Base-by-base conservation (phyloP, 1,140 invertebrate genomes). In the Aphidius ervi region DNA sequence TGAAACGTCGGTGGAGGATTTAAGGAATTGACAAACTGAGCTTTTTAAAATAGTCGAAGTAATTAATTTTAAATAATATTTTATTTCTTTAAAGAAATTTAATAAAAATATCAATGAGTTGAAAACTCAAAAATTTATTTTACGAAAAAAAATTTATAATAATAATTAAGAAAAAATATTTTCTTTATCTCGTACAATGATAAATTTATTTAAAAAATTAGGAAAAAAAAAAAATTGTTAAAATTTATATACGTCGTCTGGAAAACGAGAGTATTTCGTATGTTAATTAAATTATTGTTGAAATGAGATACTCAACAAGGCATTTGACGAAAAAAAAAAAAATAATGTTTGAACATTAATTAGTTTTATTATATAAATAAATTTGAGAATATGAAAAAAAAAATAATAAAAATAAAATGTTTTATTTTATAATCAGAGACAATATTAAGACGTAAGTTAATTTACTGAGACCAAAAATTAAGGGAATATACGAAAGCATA, bases 361-460 rank as follows among this genome's bases (percentile, higher is more conserved):
- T 16, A 16, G 16, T 16, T 16, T 16, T 16, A 16, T 16, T 16
- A 16, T 16, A 16, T 16, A 16, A 16, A 16, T 16, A 16, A 16
- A 16, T 16, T 16, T 16, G 16, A 16, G 16, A 16, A 16, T 16
- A 16, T 16, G 0, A 16, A 16, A 16, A 16, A 45, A 67, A 41
- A n/a, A 39, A 64, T 48, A 47, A 46, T 42, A 56, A 56, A 59
- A 54, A 46, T 58, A 16, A 16, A 16, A 16, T 63, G 59, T 62
- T 63, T 65, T 50, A 45, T 63, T 61, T 64, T 65, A 58, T 60
- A 63, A 64, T 59, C 46, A 62, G 66, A 74, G 74, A 78, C 73
- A 77, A 78, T 78, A 78, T 76, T 69, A 76, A 76, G 73, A 68
- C 65, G 56, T 77, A 76, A 74, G 70, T 71, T 67, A 58, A 62